These are phyloP conservation scores for Zosterops japonicus DNA, from an alignment of 2,113 vertebrate species.

Conservation along the genomic window DNA sequence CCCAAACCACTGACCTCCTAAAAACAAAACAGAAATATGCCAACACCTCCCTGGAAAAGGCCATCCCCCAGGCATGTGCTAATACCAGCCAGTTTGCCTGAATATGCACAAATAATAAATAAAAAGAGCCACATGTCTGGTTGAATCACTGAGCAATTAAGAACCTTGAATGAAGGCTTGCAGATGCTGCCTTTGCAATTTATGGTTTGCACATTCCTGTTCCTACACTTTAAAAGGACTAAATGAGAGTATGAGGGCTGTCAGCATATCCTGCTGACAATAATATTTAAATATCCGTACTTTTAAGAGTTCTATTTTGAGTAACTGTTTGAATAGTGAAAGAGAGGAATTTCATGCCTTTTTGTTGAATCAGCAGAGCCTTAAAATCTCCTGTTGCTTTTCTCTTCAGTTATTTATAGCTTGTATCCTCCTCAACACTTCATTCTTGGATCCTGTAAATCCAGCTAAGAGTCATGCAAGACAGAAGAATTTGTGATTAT, in stretches of 20 bases:
- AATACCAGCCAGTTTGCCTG: background rate
- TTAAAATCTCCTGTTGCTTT: background rate
- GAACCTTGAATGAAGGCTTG: constrained; percentile 2
- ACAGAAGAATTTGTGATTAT: background rate
- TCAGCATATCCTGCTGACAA: background rate
- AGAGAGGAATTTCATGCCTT: background rate
- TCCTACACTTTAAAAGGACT: background rate
- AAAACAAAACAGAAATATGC: background rate
- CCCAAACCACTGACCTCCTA: background rate
- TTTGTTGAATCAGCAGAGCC: background rate
- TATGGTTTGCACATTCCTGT: background rate
- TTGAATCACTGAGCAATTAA: constrained; percentile 6
- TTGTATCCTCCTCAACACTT: background rate
- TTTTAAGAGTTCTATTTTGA: background rate
- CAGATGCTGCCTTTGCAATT: constrained; percentile 14
- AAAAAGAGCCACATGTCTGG: background rate
- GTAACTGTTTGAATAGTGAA: background rate
- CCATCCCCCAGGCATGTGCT: background rate
- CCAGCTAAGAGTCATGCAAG: background rate
- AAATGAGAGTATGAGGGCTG: background rate
- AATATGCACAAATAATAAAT: constrained; percentile 8
- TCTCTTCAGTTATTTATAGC: background rate
- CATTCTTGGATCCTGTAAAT: background rate
- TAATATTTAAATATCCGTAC: background rate
- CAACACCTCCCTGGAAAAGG: background rate